A percentile compares a stretch with the other conserved stretches of the same genome.
phyloP scores from a whole-genome alignment of 2,113 vertebrate genomes.

The Eurypyga helias region DNA sequence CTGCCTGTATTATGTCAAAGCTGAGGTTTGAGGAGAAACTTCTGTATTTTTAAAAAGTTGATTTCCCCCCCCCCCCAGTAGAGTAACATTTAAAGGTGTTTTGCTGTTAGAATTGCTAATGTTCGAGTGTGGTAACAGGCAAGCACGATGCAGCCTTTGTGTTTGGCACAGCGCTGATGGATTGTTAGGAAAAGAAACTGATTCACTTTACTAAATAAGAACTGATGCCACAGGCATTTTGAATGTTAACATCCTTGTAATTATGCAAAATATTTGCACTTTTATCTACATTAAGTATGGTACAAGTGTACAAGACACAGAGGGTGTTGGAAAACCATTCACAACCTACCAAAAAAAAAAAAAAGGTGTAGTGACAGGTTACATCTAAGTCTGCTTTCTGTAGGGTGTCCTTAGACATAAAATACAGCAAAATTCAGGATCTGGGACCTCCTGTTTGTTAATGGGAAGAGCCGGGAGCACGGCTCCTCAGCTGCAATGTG shows the following conservation, averaged over 20 bases:
- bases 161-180: conserved; percentile 8
- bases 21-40: neutral
- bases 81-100: conserved; percentile 24
- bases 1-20: neutral
- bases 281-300: conserved; percentile 56
- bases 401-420: neutral
- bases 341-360: neutral
- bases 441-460: neutral
- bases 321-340: conserved; percentile 46
- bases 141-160: conserved; percentile 3
- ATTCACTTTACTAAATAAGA: conserved; percentile 60
- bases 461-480: neutral
- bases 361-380: neutral
- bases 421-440: neutral
- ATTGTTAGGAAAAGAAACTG: conserved; percentile 53
- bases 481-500: neutral
- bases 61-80: neutral
- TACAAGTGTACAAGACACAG: conserved; percentile 39
- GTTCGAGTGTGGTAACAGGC: neutral
- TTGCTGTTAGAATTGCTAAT: conserved; percentile 51
- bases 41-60: neutral
- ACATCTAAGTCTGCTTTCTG: neutral
- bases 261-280: conserved; percentile 68
- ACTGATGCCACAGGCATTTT: conserved; percentile 6
- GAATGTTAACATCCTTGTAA: conserved; percentile 60